These are phyloP conservation scores for Heliothis virescens DNA, from an alignment of 1,140 invertebrate species.

Conservation along the genomic window DNA sequence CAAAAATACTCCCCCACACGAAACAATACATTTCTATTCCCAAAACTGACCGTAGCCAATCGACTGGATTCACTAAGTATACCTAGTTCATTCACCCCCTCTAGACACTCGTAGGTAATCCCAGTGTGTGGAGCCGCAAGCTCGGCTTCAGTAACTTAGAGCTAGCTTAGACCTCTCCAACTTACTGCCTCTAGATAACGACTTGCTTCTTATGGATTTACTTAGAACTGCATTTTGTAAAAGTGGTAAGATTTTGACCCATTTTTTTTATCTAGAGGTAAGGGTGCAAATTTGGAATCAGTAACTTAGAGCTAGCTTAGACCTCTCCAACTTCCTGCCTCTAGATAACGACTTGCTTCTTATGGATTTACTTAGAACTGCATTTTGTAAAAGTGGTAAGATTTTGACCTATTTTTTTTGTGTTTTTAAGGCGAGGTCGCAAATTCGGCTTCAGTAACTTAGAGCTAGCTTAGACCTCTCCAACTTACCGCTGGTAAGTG, in stretches of 20 bases:
- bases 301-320: slow-evolving; percentile 46
- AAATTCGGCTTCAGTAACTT: slow-evolving; percentile 24
- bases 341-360: slow-evolving; percentile 15
- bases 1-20: too few relatives aligned
- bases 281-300: too few relatives aligned
- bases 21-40: too few relatives aligned
- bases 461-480: slow-evolving; percentile 29
- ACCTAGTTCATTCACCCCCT: too few relatives aligned
- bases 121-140: neutral
- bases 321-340: slow-evolving; percentile 40
- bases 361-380: neutral
- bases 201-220: neutral
- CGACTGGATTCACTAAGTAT: too few relatives aligned
- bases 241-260: too few relatives aligned
- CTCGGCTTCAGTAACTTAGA: slow-evolving; percentile 43
- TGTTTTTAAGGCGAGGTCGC: too few relatives aligned
- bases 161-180: slow-evolving; percentile 38
- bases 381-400: too few relatives aligned
- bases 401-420: too few relatives aligned
- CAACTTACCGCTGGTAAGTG: neutral
- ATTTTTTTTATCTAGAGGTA: too few relatives aligned
- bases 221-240: neutral
- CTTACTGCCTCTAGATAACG: slow-evolving; percentile 38
- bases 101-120: too few relatives aligned
- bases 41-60: too few relatives aligned